Conservation (phyloP, 1,140 invertebrate species). For the Pogonomyrmex barbatus region DNA sequence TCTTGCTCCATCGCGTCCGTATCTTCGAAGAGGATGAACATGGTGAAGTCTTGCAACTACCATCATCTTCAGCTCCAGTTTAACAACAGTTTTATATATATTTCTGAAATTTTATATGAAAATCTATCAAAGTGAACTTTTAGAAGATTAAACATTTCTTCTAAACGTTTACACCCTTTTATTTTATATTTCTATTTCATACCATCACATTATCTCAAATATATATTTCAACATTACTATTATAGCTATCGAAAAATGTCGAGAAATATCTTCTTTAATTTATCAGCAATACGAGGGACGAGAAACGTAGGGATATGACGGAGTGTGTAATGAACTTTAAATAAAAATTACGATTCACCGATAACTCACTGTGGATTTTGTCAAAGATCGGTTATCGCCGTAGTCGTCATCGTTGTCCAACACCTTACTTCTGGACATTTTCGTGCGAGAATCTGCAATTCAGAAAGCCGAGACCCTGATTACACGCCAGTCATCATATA, state of each 20-base stretch:
- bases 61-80: neutral
- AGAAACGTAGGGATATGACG: neutral
- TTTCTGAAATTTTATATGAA: neutral
- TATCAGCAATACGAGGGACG: neutral
- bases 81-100: neutral
- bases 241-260: neutral
- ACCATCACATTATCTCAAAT: neutral
- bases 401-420: neutral
- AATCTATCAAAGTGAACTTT: neutral
- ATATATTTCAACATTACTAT: neutral
- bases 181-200: neutral
- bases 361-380: neutral
- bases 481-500: neutral
- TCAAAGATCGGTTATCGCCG: neutral
- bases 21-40: slow-evolving; percentile 27
- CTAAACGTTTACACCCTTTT: neutral
- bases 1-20: slow-evolving; percentile 9
- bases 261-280: neutral
- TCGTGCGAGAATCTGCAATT: slow-evolving; percentile 49
- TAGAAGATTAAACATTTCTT: neutral
- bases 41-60: neutral
- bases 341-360: slow-evolving; percentile 14
- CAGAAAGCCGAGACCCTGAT: slow-evolving; percentile 27
- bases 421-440: slow-evolving; percentile 19
- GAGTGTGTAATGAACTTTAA: slow-evolving; percentile 21